phyloP scores from a whole-genome alignment of 2,113 vertebrate genomes.

The Perca flavescens region DNA sequence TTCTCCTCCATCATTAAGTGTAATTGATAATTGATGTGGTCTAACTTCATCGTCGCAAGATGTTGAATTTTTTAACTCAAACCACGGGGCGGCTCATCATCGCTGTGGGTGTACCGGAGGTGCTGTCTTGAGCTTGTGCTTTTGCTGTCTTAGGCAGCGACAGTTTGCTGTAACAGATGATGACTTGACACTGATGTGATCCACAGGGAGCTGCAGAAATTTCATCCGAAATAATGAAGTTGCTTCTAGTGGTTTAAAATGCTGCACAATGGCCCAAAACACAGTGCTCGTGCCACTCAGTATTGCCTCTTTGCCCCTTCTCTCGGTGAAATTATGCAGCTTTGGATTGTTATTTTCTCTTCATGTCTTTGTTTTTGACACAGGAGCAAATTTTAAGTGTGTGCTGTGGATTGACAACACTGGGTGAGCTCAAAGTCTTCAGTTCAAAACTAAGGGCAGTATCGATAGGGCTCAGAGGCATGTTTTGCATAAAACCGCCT shows the following conservation, averaged over 20 bases:
- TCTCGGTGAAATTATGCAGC: constrained; percentile 55
- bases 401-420: constrained; percentile 65
- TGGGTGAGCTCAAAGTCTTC: constrained; percentile 55
- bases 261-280: constrained; percentile 46
- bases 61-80: constrained; percentile 49
- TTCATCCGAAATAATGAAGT: constrained; percentile 67
- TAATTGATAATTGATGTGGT: constrained; percentile 77
- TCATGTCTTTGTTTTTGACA: constrained; percentile 69
- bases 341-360: constrained; percentile 65
- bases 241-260: constrained; percentile 63
- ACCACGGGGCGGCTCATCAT: constrained; percentile 14
- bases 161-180: constrained; percentile 65
- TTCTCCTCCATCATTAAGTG: constrained; percentile 65
- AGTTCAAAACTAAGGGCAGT: constrained; percentile 64
- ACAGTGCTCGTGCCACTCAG: constrained; percentile 45
- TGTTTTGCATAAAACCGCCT: constrained; percentile 74
- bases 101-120: constrained; percentile 24
- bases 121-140: background rate
- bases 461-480: constrained; percentile 67
- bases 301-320: constrained; percentile 37
- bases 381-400: constrained; percentile 64
- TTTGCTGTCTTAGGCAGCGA: constrained; percentile 24
- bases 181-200: constrained; percentile 74
- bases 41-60: constrained; percentile 56
- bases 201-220: constrained; percentile 62